Conservation (phyloP, 1,140 invertebrate genomes). For the Diabrotica virgifera region DNA sequence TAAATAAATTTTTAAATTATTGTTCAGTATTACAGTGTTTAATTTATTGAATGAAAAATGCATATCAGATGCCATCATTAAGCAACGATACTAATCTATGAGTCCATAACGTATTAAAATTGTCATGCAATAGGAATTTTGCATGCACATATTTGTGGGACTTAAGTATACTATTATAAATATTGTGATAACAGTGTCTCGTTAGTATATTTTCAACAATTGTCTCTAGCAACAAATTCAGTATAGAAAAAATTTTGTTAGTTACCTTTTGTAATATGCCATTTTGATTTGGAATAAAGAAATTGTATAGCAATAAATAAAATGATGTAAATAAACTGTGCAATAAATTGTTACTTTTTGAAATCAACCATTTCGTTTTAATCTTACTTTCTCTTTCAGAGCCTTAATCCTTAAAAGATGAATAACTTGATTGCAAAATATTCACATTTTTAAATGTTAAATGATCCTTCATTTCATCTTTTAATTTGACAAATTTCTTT, state of each 20-base stretch:
- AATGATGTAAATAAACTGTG: constrained; percentile 20
- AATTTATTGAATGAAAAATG: constrained; percentile 24
- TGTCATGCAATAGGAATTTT: not conserved
- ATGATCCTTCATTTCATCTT: too few species aligned
- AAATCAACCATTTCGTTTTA: constrained; percentile 10
- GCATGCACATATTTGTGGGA: not conserved
- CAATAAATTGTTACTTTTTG: constrained; percentile 35
- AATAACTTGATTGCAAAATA: too few species aligned
- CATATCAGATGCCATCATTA: constrained; percentile 10
- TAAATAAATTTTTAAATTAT: constrained; percentile 26
- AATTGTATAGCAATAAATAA: constrained; percentile 30
- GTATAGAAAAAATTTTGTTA: constrained; percentile 21
- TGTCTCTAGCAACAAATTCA: constrained; percentile 6
- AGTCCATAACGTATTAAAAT: not conserved
- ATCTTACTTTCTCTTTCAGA: too few species aligned
- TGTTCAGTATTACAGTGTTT: constrained; percentile 31
- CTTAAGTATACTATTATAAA: not conserved
- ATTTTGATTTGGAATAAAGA: constrained; percentile 20
- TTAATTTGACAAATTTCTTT: too few species aligned
- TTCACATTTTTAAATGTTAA: too few species aligned
- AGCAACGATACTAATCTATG: not conserved
- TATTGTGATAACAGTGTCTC: constrained; percentile 22
- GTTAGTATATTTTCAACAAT: constrained; percentile 17
- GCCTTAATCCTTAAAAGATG: too few species aligned
- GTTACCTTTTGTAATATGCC: constrained; percentile 30